Conservation (phyloP, 2,888 invertebrate species). For the Temnothorax ravouxi region DNA sequence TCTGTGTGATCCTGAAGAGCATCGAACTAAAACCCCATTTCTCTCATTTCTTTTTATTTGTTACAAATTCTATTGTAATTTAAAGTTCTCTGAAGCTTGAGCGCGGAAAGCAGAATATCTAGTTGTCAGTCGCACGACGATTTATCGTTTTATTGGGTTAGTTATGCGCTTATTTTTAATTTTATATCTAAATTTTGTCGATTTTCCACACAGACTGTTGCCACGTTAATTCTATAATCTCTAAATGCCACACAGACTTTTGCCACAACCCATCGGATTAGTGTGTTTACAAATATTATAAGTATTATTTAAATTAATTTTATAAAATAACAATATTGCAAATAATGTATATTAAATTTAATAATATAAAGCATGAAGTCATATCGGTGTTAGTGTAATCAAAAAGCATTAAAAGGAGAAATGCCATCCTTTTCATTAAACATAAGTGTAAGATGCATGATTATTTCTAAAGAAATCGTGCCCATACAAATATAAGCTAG, state of each 20-base stretch:
- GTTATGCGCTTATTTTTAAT: constrained; percentile 30
- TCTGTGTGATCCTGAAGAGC: constrained; percentile 83
- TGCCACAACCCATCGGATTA: constrained; percentile 30
- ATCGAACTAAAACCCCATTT: constrained; percentile 85
- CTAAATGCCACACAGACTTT: neutral
- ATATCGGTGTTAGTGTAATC: neutral
- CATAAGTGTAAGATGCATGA: neutral
- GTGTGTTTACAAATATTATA: neutral
- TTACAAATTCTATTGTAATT: constrained; percentile 50
- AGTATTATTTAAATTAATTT: constrained; percentile 2
- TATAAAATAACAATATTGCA: neutral
- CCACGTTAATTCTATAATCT: constrained; percentile 15
- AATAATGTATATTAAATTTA: constrained; percentile 13
- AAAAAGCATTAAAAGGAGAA: neutral
- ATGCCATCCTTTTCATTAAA: neutral
- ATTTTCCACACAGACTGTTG: neutral
- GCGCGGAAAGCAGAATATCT: constrained; percentile 55
- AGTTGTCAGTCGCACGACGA: constrained; percentile 43
- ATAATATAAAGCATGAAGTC: neutral
- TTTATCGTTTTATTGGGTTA: constrained; percentile 48
- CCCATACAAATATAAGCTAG: neutral
- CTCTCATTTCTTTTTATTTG: constrained; percentile 70
- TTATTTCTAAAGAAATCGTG: neutral
- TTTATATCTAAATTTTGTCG: neutral
- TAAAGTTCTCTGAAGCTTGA: constrained; percentile 48